Conservation (phyloP, 2,113 vertebrate genomes). For the Microcebus griseorufus region DNA sequence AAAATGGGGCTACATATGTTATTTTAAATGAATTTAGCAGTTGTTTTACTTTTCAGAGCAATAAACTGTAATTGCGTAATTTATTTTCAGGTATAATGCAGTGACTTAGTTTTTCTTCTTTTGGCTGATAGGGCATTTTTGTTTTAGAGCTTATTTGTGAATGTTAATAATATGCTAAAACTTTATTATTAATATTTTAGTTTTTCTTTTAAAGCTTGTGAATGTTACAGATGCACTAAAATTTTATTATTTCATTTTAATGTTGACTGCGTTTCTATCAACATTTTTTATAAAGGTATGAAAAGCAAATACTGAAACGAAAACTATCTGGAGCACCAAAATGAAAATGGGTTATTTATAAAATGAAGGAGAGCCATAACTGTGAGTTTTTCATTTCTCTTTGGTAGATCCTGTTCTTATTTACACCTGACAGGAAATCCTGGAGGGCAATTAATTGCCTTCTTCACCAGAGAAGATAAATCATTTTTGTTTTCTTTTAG, state of each 20-base stretch:
- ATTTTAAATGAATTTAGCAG: constrained; percentile 52
- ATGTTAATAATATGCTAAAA: neutral
- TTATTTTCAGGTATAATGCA: constrained; percentile 20
- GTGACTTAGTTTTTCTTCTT: neutral
- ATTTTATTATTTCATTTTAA: neutral
- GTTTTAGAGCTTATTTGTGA: neutral
- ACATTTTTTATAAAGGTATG: neutral
- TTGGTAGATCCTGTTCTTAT: neutral
- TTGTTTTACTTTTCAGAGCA: constrained; percentile 38
- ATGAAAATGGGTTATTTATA: neutral
- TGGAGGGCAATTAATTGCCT: neutral
- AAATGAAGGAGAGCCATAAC: neutral
- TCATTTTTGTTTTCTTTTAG: neutral
- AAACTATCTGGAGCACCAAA: neutral
- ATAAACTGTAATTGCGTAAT: constrained; percentile 28
- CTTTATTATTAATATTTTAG: neutral
- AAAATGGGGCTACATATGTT: neutral
- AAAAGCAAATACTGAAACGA: neutral
- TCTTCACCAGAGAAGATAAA: neutral
- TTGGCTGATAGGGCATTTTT: neutral
- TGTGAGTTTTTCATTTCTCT: constrained; percentile 8
- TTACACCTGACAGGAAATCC: constrained; percentile 28
- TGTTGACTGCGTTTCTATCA: neutral
- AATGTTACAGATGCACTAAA: neutral
- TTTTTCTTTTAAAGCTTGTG: neutral